These are phyloP conservation scores for Xylocopa sonorina DNA, from an alignment of 1,140 invertebrate genomes.

Conservation along the genomic window DNA sequence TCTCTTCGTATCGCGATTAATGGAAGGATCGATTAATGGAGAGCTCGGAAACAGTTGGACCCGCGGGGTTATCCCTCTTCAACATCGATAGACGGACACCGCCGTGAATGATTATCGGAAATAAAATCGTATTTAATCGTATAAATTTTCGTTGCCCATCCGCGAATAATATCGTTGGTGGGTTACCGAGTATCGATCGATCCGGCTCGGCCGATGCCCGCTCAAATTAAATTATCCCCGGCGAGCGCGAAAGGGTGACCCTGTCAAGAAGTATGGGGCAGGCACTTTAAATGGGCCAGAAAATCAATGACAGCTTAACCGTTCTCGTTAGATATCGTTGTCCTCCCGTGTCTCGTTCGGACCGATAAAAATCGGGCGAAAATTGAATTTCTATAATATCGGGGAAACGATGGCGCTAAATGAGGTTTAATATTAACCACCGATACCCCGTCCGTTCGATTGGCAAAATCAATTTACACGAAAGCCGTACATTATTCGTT, in stretches of 20 bases:
- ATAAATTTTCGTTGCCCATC: slow-evolving; percentile 54
- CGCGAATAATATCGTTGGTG: slow-evolving; percentile 41
- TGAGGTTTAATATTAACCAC: neutral
- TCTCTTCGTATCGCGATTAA: too few relatives aligned
- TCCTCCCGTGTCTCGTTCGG: neutral
- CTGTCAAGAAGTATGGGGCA: slow-evolving; percentile 47
- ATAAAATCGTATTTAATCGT: slow-evolving; percentile 39
- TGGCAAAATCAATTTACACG: neutral
- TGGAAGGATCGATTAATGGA: too few relatives aligned
- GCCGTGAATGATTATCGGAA: too few relatives aligned
- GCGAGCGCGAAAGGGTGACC: slow-evolving; percentile 13
- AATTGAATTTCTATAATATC: slow-evolving; percentile 1
- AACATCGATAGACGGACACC: too few relatives aligned
- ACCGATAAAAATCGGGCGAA: neutral
- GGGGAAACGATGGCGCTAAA: neutral
- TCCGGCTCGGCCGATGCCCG: slow-evolving; percentile 27
- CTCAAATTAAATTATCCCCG: slow-evolving; percentile 62
- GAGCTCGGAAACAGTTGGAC: too few relatives aligned
- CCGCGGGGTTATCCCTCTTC: too few relatives aligned
- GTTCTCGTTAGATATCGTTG: neutral
- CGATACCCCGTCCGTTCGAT: neutral
- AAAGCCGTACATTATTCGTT: too few relatives aligned
- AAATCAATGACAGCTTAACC: slow-evolving; percentile 57
- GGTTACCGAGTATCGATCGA: slow-evolving; percentile 45
- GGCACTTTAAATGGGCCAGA: slow-evolving; percentile 57